These are phyloP conservation scores for Pachycephala philippinensis DNA, from an alignment of 2,113 vertebrate species.

Conservation along the genomic window DNA sequence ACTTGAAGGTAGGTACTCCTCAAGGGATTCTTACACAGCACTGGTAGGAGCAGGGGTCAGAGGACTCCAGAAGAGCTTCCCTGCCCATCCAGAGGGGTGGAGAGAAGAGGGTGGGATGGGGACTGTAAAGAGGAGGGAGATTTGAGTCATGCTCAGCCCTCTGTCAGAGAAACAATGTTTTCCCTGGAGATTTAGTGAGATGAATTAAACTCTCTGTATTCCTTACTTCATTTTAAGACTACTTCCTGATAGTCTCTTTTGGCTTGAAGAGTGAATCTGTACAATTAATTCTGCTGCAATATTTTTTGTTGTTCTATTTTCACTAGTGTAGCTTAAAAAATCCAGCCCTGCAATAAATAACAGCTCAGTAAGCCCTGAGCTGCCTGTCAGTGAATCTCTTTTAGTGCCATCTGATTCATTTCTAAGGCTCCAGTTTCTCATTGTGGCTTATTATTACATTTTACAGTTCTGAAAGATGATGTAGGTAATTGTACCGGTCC, in stretches of 20 bases:
- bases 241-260: not conserved
- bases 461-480: slow-evolving; percentile 23
- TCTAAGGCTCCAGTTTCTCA: slow-evolving; percentile 14
- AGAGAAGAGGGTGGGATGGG: not conserved
- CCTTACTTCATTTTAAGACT: not conserved
- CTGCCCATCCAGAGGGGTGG: not conserved
- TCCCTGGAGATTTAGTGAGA: not conserved
- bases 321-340: slow-evolving; percentile 7
- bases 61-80: not conserved
- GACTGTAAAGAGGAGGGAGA: not conserved
- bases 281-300: slow-evolving; percentile 13
- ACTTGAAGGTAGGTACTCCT: not conserved
- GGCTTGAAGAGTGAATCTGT: not conserved
- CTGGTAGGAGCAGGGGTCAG: not conserved
- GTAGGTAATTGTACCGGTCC: slow-evolving; percentile 4
- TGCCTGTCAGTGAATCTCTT: slow-evolving; percentile 45
- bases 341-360: slow-evolving; percentile 11
- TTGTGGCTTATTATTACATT: slow-evolving; percentile 45
- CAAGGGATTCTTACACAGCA: not conserved
- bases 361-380: not conserved
- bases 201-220: not conserved
- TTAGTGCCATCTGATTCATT: slow-evolving; percentile 45
- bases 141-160: not conserved
- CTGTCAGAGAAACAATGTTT: not conserved
- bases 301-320: slow-evolving; percentile 38